Conservation (phyloP, 2,797 vertebrate species). For the Odontamblyopus rebecca region DNA sequence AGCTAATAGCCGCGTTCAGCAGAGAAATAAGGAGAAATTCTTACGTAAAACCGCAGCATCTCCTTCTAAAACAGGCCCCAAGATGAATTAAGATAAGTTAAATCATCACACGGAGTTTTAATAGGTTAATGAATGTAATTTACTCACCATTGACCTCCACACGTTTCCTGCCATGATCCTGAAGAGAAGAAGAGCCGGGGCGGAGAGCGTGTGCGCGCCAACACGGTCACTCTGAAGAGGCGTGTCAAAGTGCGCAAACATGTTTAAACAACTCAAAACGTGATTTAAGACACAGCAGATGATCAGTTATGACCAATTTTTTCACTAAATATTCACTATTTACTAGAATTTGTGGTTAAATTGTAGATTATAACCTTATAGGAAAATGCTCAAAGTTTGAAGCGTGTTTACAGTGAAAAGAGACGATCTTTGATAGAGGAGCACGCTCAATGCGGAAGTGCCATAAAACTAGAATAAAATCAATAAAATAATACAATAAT, state of each 20-base stretch:
- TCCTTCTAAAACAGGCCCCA: not conserved
- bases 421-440: slow-evolving; percentile 4
- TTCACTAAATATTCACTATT: not conserved
- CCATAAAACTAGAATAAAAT: too few species aligned
- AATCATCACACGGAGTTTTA: not conserved
- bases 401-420: not conserved
- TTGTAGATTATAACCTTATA: too few species aligned
- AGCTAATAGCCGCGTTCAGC: slow-evolving; percentile 5
- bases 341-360: not conserved
- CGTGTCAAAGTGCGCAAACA: not conserved
- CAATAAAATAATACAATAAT: too few species aligned
- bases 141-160: slow-evolving; percentile 83
- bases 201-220: slow-evolving; percentile 18
- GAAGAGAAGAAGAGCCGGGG: not conserved
- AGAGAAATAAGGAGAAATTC: not conserved
- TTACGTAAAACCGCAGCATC: too few species aligned
- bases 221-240: not conserved
- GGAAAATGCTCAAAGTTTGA: not conserved
- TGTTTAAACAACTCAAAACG: not conserved
- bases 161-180: slow-evolving; percentile 72
- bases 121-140: fast-evolving
- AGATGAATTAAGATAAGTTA: fast-evolving
- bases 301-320: not conserved
- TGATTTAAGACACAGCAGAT: not conserved
- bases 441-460: not conserved